Evolutionary conservation across 1,140 invertebrate genomes (phyloP), one percentile per base, ranked within the genome.

Genomic region (Reticulitermes speratus): DNA sequence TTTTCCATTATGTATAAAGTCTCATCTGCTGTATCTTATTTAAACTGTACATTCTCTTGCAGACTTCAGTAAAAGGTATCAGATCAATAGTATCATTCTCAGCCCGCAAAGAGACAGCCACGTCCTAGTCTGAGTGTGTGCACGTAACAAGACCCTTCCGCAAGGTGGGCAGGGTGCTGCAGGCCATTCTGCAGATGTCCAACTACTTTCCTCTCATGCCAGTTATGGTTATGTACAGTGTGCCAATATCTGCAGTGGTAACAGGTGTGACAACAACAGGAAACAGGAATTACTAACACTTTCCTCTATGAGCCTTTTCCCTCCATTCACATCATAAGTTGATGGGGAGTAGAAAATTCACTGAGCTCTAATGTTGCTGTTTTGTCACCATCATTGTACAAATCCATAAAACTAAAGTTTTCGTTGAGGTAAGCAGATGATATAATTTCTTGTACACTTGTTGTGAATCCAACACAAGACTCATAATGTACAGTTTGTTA

Each of bases 11-110:
- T 48, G 45, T 48, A 7, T 12, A 16, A 48, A 16, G 9, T 48
- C 45, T 48, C 45, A 6, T 38, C 45, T 12, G 0, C 45, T 48
- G 9, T 48, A 9, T 48, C 45, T 48, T 48, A 48, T 48, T 48
- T 48, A 48, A 48, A 11, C 45, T 38, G 38, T 5, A 38, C 38
- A 38, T 84, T 90, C 91, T 91, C 89, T 92, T 94, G 87, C 93
- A 97, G 96, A 96, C 96, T 85, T 97, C 96, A 32, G 96, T 97
- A 55, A 97, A 97, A 92, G 96, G 96, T 44, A 97, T 97, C 88
- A 94, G 96, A 87, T 96, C 96, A 83, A 97, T 97, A 87, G 96
- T 97, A 44, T 96, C 96, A 84, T 97, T 97, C 92, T 94, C 95
- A 32, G 94, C 92, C 23, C 91, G 95, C 65, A 96, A 95, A 90